Conservation (phyloP, 1,140 invertebrate genomes). For the Mercenaria mercenaria region DNA sequence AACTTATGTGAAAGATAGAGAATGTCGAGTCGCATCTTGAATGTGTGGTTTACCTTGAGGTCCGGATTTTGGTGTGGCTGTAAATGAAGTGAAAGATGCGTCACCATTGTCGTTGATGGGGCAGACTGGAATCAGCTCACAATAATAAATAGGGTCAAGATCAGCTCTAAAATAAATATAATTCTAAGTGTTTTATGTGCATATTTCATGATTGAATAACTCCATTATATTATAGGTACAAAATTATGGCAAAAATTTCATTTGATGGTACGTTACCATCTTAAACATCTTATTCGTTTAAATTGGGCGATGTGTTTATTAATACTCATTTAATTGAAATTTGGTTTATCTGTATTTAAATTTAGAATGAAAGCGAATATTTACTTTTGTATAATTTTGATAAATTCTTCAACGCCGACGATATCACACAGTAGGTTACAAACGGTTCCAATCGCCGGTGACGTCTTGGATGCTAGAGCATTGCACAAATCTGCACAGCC, state of each 20-base stretch:
- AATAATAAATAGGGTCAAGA: constrained; percentile 83
- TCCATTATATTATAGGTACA: too few species aligned
- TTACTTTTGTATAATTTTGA: constrained; percentile 80
- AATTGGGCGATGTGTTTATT: too few species aligned
- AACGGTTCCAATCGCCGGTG: constrained; percentile 74
- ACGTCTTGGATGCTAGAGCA: constrained; percentile 75
- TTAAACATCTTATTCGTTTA: too few species aligned
- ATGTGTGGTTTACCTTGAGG: constrained; percentile 75
- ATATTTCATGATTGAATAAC: too few species aligned
- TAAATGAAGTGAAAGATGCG: constrained; percentile 77
- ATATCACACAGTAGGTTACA: constrained; percentile 81
- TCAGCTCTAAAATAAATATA: constrained; percentile 75
- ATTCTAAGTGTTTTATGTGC: neutral
- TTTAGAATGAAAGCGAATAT: too few species aligned
- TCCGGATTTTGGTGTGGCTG: constrained; percentile 72
- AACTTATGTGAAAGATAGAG: too few species aligned
- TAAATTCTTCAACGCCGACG: constrained; percentile 80
- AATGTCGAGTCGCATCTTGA: too few species aligned
- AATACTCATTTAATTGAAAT: too few species aligned
- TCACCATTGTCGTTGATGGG: constrained; percentile 81
- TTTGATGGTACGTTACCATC: too few species aligned
- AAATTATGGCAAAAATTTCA: too few species aligned
- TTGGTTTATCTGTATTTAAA: too few species aligned
- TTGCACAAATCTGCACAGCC: constrained; percentile 75
- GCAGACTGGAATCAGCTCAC: constrained; percentile 79